These are phyloP conservation scores for Camponotus pennsylvanicus DNA, from an alignment of 1,140 invertebrate genomes.

Conservation along the genomic window DNA sequence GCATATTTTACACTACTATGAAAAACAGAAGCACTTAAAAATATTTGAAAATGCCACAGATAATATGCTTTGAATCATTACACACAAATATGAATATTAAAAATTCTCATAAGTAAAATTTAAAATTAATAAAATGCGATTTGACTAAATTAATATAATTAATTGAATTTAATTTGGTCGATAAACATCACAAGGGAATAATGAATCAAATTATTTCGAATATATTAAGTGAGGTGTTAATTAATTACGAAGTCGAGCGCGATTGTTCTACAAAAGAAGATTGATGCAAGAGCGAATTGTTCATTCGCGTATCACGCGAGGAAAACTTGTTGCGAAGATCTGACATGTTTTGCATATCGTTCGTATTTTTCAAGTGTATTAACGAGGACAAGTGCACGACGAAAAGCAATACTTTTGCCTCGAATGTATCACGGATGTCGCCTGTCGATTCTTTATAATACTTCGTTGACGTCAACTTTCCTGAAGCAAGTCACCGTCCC, in stretches of 20 bases:
- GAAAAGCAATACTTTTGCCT: neutral
- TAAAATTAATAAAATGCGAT: no score
- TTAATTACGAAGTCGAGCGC: conserved; percentile 29
- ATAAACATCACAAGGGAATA: conserved; percentile 26
- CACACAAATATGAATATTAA: neutral
- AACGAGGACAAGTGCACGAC: neutral
- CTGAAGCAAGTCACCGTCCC: conserved; percentile 51
- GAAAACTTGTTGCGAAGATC: conserved; percentile 29
- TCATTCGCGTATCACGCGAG: neutral
- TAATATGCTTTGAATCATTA: neutral
- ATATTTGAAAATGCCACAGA: neutral
- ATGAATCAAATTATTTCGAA: conserved; percentile 40
- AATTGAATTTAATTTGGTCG: conserved; percentile 15
- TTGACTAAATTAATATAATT: conserved; percentile 21
- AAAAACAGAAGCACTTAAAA: neutral
- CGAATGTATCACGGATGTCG: neutral
- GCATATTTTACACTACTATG: neutral
- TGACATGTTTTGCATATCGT: conserved; percentile 6
- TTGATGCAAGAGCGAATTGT: neutral
- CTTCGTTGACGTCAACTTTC: conserved; percentile 59
- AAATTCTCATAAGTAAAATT: conserved; percentile 1
- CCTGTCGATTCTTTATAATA: conserved; percentile 59
- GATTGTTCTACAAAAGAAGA: conserved; percentile 27
- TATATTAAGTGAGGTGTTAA: neutral
- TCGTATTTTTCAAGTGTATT: conserved; percentile 8